Base-by-base conservation (phyloP, 2,797 vertebrate genomes). In the Masticophis lateralis region DNA sequence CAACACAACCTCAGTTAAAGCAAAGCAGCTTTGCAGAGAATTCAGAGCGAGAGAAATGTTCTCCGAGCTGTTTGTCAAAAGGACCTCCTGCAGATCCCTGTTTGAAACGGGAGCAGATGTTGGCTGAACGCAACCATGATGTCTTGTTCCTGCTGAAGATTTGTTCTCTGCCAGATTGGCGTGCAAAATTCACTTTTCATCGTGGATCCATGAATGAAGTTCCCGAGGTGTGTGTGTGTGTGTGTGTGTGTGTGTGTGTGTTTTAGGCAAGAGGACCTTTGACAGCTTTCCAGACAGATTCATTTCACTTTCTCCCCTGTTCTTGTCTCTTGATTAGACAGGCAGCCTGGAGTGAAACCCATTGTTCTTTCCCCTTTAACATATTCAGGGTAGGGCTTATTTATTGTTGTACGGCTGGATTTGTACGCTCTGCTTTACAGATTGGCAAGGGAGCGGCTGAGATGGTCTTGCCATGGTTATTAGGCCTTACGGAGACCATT, bases 101-200 rank as follows among this genome's bases (percentile, higher is more conserved):
- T 86, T 87, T 60, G 91, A 93, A 90, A 66, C 18, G n/a, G 61
- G 1, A 47, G 51, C 43, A 92, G 66, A 90, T 88, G 92, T 91
- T 91, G 51, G 57, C 43, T n/a, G 56, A 55, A 89, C 55, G 86
- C 87, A 91, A 90, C 47, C 91, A 93, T 87, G 90, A 20, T 89
- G 63, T 57, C 94, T 90, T 91, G 90, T 87, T 37, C 61, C 22
- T 10, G 90, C 20, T 10, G n/a, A 25, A 6, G 79, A 74, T 55
- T 90, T 57, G 83, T 83, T 51, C 63, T 59, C 89, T 25, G 60
- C 83, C 83, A 57, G 86, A 88, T 61, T 89, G 63, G 66, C 86
- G n/a, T 20, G 69, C 47, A 28, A n/a, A 56, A 0, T 55, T 89
- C 57, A 47, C 90, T 89, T 93, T 91, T 3, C 32, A 22, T 37